A percentile compares a stretch with the other conserved stretches of the same genome.
These are phyloP conservation scores for Indri indri DNA, from an alignment of 2,113 vertebrate genomes.

Conservation along the genomic window DNA sequence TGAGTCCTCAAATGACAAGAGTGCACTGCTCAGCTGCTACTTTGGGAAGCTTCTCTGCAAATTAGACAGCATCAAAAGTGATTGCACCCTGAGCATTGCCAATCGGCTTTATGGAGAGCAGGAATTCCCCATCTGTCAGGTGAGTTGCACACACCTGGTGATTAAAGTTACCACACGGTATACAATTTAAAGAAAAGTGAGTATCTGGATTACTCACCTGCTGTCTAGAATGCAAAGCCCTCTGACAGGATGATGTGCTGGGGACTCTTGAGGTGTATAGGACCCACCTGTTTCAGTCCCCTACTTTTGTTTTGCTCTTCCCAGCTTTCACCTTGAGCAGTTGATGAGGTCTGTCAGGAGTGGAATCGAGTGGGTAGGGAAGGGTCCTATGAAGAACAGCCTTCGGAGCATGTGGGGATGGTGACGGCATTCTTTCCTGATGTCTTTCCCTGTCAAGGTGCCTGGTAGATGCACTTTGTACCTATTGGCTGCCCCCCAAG, in stretches of 20 bases:
- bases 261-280: background rate
- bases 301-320: background rate
- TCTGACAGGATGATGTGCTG: accelerated
- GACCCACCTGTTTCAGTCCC: background rate
- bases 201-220: background rate
- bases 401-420: background rate
- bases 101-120: constrained; percentile 80
- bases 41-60: constrained; percentile 81
- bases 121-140: constrained; percentile 55
- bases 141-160: constrained; percentile 16
- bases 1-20: constrained; percentile 26
- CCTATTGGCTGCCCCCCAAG: too few relatives aligned
- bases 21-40: constrained; percentile 47
- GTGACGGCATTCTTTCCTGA: background rate
- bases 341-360: background rate
- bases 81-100: constrained; percentile 77
- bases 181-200: background rate
- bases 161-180: accelerated
- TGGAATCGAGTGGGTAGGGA: background rate
- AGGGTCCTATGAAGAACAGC: background rate
- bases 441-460: background rate
- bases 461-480: background rate
- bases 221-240: accelerated
- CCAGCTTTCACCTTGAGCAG: background rate
- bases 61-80: constrained; percentile 72